Evolutionary conservation across 1,140 invertebrate species (phyloP).

Genomic region (Orius laevigatus): DNA sequence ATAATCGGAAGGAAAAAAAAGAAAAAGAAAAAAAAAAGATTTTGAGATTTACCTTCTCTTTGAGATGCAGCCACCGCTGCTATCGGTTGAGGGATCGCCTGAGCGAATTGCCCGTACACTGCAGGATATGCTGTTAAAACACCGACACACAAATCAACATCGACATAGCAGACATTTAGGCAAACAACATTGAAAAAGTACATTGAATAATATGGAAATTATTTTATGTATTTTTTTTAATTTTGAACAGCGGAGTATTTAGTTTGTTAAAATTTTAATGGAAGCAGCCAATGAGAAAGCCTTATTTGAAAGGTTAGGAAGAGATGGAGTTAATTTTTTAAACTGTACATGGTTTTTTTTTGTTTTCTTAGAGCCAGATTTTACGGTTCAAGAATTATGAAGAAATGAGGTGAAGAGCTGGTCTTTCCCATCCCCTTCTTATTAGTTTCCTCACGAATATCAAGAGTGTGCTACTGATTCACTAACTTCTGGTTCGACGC

Average conservation of each 20-base stretch:
- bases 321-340: too few relatives aligned
- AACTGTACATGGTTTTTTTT: too few relatives aligned
- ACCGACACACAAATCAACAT: conserved; percentile 16
- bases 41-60: conserved; percentile 72
- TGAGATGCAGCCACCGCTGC: conserved; percentile 75
- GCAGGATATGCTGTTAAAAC: conserved; percentile 76
- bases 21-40: conserved; percentile 16
- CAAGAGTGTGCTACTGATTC: too few relatives aligned
- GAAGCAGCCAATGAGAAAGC: too few relatives aligned
- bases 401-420: too few relatives aligned
- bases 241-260: conserved; percentile 2
- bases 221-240: conserved; percentile 18
- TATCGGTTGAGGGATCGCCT: conserved; percentile 82
- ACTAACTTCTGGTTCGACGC: too few relatives aligned
- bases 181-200: conserved; percentile 6
- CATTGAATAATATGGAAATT: neutral
- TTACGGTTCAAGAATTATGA: too few relatives aligned
- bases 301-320: neutral
- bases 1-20: conserved; percentile 22
- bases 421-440: too few relatives aligned
- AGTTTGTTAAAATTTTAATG: neutral
- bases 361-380: too few relatives aligned
- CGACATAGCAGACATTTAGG: conserved; percentile 12
- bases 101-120: conserved; percentile 89
- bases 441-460: too few relatives aligned